phyloP scores from a whole-genome alignment of 2,888 invertebrate species.

The Mesorhabditis belari region DNA sequence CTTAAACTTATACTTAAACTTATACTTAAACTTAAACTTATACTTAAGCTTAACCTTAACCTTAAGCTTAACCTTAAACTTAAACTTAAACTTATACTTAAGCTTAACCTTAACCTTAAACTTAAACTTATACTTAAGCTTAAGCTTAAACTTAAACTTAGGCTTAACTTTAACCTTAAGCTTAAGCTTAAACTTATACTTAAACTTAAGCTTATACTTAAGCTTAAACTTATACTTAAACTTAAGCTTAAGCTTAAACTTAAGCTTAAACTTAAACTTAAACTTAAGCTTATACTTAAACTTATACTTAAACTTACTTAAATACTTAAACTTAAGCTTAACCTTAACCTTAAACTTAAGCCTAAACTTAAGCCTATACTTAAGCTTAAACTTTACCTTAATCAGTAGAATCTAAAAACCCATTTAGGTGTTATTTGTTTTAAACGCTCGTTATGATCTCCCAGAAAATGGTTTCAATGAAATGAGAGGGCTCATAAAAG shows the following conservation, averaged over 20 bases:
- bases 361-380: not conserved
- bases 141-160: not conserved
- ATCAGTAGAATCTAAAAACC: not conserved
- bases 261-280: not conserved
- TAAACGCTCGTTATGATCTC: not conserved
- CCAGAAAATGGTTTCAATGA: slow-evolving; percentile 2
- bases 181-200: not conserved
- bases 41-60: not conserved
- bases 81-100: not conserved
- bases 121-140: not conserved
- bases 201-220: not conserved
- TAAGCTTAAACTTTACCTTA: not conserved
- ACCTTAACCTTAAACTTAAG: not conserved
- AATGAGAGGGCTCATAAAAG: slow-evolving; percentile 6
- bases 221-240: not conserved
- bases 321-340: not conserved
- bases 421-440: not conserved
- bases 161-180: not conserved
- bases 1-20: not conserved
- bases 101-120: not conserved
- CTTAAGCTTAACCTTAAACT: not conserved
- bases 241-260: not conserved
- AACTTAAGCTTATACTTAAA: not conserved
- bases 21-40: not conserved
- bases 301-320: not conserved